Conservation (phyloP, 2,888 invertebrate species). For the Chrysina gloriosa region DNA sequence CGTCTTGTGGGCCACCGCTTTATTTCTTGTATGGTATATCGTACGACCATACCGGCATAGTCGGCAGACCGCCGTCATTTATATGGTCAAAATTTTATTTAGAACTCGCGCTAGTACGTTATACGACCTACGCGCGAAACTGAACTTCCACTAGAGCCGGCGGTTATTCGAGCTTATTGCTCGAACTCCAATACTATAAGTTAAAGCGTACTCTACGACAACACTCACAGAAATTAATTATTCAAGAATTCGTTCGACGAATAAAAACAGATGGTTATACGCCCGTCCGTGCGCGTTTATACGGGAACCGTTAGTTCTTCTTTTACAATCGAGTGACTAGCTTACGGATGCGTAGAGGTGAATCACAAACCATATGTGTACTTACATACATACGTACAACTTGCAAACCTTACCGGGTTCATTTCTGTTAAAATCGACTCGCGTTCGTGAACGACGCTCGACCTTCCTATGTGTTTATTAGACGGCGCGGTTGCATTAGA, state of each 20-base stretch:
- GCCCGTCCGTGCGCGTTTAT: not conserved
- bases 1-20: conserved; percentile 20
- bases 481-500: not conserved
- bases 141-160: not conserved
- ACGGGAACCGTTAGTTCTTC: conserved; percentile 16
- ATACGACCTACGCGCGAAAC: conserved; percentile 6
- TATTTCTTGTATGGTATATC: conserved; percentile 22
- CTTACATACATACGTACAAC: no score
- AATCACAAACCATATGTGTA: conserved; percentile 16
- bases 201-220: no score
- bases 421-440: not conserved
- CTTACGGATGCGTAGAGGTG: conserved; percentile 13
- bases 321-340: conserved; percentile 18
- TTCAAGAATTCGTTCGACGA: conserved; percentile 6
- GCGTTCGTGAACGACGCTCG: not conserved
- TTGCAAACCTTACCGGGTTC: not conserved
- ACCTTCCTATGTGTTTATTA: not conserved
- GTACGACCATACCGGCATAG: not conserved
- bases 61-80: not conserved
- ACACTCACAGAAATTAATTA: conserved; percentile 5
- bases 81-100: conserved; percentile 27
- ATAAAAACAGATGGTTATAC: conserved; percentile 18
- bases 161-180: no score
- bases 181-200: not conserved
- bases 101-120: not conserved